Conservation (phyloP, 2,797 vertebrate species). For the Rhadinocentrus ornatus region DNA sequence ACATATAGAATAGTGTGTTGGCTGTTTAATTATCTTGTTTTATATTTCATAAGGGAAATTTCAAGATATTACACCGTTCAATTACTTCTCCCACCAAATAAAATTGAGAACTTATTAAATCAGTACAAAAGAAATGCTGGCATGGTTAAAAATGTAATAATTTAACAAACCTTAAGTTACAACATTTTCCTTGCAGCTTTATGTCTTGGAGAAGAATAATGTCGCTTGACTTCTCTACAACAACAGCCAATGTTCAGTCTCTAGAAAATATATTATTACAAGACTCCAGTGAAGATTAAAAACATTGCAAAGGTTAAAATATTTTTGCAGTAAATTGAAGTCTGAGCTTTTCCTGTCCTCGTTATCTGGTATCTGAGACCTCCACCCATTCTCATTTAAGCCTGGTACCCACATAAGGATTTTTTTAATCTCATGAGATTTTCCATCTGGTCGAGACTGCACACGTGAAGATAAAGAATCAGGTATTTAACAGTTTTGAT, state of each 20-base stretch:
- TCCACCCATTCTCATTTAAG: constrained; percentile 63
- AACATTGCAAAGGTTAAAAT: constrained; percentile 3
- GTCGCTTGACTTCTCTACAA: not conserved
- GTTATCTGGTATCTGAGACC: constrained; percentile 56
- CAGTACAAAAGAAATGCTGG: no score
- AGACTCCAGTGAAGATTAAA: constrained; percentile 11
- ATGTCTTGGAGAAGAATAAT: constrained; percentile 11
- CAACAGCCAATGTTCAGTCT: not conserved
- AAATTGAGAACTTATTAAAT: not conserved
- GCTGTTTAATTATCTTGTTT: not conserved
- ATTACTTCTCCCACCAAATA: not conserved
- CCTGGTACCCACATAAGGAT: no score
- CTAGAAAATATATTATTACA: not conserved
- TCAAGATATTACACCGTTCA: not conserved
- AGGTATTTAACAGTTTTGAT: no score
- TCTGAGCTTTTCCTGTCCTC: constrained; percentile 45
- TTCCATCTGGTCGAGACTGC: no score
- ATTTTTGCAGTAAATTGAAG: constrained; percentile 28
- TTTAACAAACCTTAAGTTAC: not conserved
- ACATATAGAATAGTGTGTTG: not conserved
- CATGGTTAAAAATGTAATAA: not conserved
- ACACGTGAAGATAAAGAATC: no score
- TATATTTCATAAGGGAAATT: not conserved
- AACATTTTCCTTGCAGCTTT: not conserved
- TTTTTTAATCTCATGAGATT: no score